phyloP scores from a whole-genome alignment of 2,113 vertebrate genomes.

The Caranx melampygus region DNA sequence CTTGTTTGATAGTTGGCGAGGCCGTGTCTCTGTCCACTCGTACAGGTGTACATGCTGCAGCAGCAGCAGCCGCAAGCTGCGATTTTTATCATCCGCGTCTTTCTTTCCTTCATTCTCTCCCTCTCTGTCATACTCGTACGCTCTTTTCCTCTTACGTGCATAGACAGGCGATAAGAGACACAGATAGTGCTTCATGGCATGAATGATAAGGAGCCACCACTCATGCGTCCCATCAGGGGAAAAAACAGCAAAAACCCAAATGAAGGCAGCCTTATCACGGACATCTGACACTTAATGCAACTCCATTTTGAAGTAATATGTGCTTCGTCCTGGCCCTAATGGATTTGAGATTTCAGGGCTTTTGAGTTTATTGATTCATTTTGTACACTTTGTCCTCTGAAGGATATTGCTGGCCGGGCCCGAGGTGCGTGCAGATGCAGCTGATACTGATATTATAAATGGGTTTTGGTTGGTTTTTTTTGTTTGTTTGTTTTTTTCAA shows the following conservation, averaged over 20 bases:
- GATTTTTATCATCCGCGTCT: conserved; percentile 68
- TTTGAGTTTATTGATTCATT: conserved; percentile 77
- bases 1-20: conserved; percentile 70
- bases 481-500: conserved; percentile 21
- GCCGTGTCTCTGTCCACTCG: conserved; percentile 62
- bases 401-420: conserved; percentile 61
- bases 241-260: conserved; percentile 69
- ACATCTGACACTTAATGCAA: conserved; percentile 78
- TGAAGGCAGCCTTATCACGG: conserved; percentile 75
- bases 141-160: conserved; percentile 69
- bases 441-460: conserved; percentile 65
- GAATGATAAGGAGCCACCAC: conserved; percentile 77
- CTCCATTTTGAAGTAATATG: conserved; percentile 76
- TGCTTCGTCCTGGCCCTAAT: conserved; percentile 66
- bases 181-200: conserved; percentile 75
- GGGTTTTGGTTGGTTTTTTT: background rate
- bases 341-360: conserved; percentile 69
- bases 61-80: conserved; percentile 49
- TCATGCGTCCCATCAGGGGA: conserved; percentile 64
- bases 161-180: conserved; percentile 72
- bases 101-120: conserved; percentile 66
- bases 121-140: conserved; percentile 45
- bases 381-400: conserved; percentile 68
- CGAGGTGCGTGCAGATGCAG: conserved; percentile 55
- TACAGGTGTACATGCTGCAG: conserved; percentile 70